Evolutionary conservation across 2,113 vertebrate genomes (phyloP).

Genomic region (Rhadina sibilatrix): DNA sequence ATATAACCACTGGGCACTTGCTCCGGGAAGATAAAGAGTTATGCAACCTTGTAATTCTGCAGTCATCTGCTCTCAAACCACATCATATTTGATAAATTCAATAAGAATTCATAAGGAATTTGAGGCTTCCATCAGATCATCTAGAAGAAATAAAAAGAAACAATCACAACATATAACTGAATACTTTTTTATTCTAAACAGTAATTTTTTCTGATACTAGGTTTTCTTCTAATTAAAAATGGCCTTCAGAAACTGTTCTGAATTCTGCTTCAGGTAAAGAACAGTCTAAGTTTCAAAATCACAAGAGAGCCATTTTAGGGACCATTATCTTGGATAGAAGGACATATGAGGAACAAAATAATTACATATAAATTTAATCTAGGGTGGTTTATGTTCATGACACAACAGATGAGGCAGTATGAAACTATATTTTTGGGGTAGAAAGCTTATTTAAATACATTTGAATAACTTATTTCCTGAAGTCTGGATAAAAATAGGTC

Average conservation of each 20-base stretch:
- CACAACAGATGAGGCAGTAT: background rate
- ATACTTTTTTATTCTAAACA: background rate
- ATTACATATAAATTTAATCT: slow-evolving; percentile 19
- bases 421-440: background rate
- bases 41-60: background rate
- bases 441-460: slow-evolving; percentile 43
- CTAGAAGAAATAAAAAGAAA: background rate
- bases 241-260: background rate
- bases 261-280: background rate
- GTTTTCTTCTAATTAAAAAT: background rate
- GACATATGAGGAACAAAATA: slow-evolving; percentile 14
- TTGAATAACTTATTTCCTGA: slow-evolving; percentile 50
- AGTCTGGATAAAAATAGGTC: slow-evolving; percentile 51
- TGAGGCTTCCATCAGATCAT: background rate
- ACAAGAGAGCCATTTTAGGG: background rate
- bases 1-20: background rate
- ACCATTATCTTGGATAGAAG: background rate
- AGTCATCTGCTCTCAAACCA: background rate
- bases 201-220: background rate
- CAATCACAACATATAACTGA: background rate
- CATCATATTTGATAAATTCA: background rate
- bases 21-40: background rate
- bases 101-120: background rate
- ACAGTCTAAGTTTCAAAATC: background rate
- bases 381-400: background rate